These are phyloP conservation scores for Macroglossus sobrinus DNA, from an alignment of 2,113 vertebrate genomes.

Conservation along the genomic window DNA sequence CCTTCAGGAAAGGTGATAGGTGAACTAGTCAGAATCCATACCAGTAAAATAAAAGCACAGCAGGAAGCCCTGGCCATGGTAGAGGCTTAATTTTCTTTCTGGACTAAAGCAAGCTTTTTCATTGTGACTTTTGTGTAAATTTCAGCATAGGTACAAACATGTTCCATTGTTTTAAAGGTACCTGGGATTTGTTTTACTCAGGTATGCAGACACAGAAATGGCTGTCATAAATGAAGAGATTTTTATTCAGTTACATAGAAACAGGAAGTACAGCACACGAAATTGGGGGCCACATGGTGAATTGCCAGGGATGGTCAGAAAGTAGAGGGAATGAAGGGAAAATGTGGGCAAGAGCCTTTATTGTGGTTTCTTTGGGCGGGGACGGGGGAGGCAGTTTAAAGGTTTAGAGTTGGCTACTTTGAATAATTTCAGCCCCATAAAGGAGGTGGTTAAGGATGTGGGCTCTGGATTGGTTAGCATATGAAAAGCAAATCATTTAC, in stretches of 20 bases:
- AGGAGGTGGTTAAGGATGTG: background rate
- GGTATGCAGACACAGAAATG: background rate
- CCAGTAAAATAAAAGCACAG: constrained; percentile 2
- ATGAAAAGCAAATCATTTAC: background rate
- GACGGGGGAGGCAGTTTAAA: background rate
- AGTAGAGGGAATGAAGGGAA: background rate
- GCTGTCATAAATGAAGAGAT: background rate
- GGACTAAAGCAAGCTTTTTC: background rate
- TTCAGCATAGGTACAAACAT: constrained; percentile 18
- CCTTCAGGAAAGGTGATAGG: background rate
- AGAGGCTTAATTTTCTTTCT: background rate
- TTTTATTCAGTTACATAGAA: constrained; percentile 17
- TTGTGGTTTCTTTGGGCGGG: background rate
- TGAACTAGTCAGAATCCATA: background rate
- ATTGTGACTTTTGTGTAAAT: constrained; percentile 5
- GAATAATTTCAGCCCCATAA: background rate
- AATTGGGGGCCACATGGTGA: background rate
- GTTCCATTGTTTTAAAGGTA: constrained; percentile 26
- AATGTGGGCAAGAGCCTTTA: background rate
- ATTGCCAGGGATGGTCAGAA: background rate
- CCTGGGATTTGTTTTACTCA: constrained; percentile 1
- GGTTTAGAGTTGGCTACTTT: background rate
- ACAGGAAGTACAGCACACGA: background rate
- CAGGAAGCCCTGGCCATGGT: background rate
- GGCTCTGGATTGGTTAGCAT: background rate